A percentile compares a stretch with the other conserved stretches of the same genome.
Conservation (phyloP, 2,888 invertebrate species). For the Osmoderma eremita region DNA sequence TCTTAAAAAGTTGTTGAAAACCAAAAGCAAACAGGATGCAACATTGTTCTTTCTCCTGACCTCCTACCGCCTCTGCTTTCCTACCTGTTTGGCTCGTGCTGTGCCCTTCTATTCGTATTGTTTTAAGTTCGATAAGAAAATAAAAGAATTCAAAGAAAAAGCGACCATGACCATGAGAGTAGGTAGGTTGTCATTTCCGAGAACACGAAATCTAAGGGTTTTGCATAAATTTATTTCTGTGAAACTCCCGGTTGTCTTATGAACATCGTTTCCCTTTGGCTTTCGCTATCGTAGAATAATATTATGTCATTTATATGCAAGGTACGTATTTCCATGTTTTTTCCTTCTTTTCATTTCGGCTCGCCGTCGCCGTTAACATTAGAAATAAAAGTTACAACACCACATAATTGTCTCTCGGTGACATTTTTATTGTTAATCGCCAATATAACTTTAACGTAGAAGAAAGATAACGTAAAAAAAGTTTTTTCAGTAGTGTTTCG, state of each 20-base stretch:
- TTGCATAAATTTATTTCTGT: conserved; percentile 36
- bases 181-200: conserved; percentile 18
- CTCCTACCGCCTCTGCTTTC: background rate
- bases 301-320: conserved; percentile 29
- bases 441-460: conserved; percentile 1
- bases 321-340: conserved; percentile 25
- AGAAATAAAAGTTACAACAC: conserved; percentile 30
- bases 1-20: background rate
- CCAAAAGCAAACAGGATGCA: background rate
- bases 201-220: conserved; percentile 22
- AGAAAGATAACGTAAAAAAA: too few relatives aligned
- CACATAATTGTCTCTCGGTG: conserved; percentile 5
- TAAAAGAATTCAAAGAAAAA: conserved; percentile 23
- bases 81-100: conserved; percentile 30
- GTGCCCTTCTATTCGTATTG: conserved; percentile 14
- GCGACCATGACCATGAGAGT: background rate
- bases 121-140: conserved; percentile 26
- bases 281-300: conserved; percentile 4
- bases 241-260: conserved; percentile 2
- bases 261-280: background rate
- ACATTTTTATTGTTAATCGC: conserved; percentile 4
- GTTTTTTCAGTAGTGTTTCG: too few relatives aligned
- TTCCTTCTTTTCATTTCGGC: conserved; percentile 11
- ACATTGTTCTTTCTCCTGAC: conserved; percentile 11
- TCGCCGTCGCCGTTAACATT: conserved; percentile 8